Evolutionary conservation across 2,113 vertebrate genomes (phyloP).

Genomic region (Atractosteus spatula): DNA sequence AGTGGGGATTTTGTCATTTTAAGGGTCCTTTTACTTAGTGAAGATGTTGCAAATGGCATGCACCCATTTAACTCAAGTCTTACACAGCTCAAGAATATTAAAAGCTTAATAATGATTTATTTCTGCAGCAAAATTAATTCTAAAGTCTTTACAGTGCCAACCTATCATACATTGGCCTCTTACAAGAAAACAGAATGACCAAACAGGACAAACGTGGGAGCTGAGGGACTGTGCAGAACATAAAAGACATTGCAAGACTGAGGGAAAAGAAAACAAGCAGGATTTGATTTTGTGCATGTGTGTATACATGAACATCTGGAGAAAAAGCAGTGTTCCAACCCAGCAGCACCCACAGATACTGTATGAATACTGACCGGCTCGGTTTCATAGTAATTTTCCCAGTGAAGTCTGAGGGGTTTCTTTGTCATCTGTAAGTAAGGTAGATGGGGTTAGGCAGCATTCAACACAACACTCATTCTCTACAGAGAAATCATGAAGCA

Average conservation of each 20-base stretch:
- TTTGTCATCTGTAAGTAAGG: constrained; percentile 95
- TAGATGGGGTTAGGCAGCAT: constrained; percentile 71
- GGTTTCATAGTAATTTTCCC: constrained; percentile 93
- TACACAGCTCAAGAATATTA: too few species aligned
- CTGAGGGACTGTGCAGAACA: constrained; percentile 19
- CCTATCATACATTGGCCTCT: too few species aligned
- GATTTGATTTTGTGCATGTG: background rate
- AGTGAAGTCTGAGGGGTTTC: constrained; percentile 83
- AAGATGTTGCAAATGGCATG: too few species aligned
- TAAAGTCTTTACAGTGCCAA: too few species aligned
- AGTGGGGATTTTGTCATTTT: too few species aligned
- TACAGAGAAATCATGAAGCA: constrained; percentile 26
- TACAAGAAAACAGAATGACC: constrained; percentile 37
- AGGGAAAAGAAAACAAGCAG: constrained; percentile 23
- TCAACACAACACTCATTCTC: constrained; percentile 37
- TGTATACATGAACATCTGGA: constrained; percentile 1
- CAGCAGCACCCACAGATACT: constrained; percentile 23
- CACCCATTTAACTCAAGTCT: too few species aligned
- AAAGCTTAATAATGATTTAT: too few species aligned
- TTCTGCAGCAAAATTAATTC: too few species aligned
- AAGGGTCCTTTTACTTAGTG: too few species aligned
- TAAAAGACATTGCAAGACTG: constrained; percentile 18
- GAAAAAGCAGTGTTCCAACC: constrained; percentile 19
- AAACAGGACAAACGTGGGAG: constrained; percentile 31
- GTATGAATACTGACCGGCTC: constrained; percentile 88